A percentile compares a stretch with the other conserved stretches of the same genome.
Evolutionary conservation across 2,888 invertebrate genomes (phyloP).

Genomic region (Agriopis leucophaearia): DNA sequence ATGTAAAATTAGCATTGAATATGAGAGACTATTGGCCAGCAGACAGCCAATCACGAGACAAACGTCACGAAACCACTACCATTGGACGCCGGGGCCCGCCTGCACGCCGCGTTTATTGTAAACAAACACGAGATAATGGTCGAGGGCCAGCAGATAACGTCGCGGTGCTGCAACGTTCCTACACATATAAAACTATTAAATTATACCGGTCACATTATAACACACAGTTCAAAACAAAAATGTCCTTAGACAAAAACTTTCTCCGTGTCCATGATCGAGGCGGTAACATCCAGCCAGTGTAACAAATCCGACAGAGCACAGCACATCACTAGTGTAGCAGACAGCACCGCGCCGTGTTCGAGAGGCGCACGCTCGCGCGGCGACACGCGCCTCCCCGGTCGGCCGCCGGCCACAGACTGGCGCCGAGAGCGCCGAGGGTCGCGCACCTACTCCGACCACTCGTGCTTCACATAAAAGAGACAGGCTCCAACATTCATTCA

Average conservation of each 20-base stretch:
- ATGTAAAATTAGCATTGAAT: slow-evolving; percentile 15
- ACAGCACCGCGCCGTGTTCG: not conserved
- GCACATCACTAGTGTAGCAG: slow-evolving; percentile 1
- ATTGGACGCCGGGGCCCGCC: slow-evolving; percentile 13
- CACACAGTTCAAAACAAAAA: not conserved
- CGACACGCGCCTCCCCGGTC: slow-evolving; percentile 11
- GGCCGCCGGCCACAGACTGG: slow-evolving; percentile 10
- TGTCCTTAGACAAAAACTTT: slow-evolving; percentile 1
- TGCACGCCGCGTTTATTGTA: slow-evolving; percentile 3
- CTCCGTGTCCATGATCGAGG: not conserved
- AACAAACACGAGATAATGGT: slow-evolving; percentile 18
- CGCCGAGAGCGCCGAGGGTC: slow-evolving; percentile 18
- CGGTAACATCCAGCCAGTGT: not conserved
- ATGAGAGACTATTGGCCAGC: slow-evolving; percentile 26
- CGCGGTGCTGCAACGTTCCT: not conserved
- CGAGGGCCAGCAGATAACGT: slow-evolving; percentile 5
- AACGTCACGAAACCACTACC: slow-evolving; percentile 1
- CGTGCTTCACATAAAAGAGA: slow-evolving; percentile 23
- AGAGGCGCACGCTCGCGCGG: not conserved
- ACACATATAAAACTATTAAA: not conserved
- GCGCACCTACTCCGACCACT: slow-evolving; percentile 33
- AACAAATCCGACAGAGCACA: slow-evolving; percentile 4
- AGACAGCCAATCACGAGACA: slow-evolving; percentile 25
- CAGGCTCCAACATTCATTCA: slow-evolving; percentile 35
- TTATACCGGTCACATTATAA: not conserved